Evolutionary conservation across 2,113 vertebrate genomes (phyloP).

Genomic region (Dipodomys ordii): DNA sequence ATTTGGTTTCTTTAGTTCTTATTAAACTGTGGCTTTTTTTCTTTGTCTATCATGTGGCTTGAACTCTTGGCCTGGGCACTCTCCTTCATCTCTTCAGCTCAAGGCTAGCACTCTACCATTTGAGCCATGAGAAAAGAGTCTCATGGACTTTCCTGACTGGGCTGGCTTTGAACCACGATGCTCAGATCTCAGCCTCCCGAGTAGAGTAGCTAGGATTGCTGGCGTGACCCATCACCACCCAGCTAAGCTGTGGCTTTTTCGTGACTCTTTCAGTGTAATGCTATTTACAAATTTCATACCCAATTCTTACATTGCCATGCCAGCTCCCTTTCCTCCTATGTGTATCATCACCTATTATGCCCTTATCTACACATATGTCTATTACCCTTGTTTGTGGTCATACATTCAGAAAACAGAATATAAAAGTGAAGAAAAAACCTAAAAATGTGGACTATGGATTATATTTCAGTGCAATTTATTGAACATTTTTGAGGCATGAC

Average conservation of each 20-base stretch:
- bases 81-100: too few relatives aligned
- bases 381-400: background rate
- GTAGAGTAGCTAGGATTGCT: too few relatives aligned
- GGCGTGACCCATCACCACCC: too few relatives aligned
- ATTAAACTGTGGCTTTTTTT: background rate
- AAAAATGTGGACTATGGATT: background rate
- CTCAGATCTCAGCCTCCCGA: too few relatives aligned
- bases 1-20: background rate
- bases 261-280: accelerated
- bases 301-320: background rate
- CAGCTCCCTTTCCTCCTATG: background rate
- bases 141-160: too few relatives aligned
- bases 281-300: background rate
- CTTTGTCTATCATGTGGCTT: too few relatives aligned
- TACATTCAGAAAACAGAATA: background rate
- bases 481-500: background rate
- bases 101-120: too few relatives aligned
- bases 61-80: too few relatives aligned
- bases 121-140: too few relatives aligned
- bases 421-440: background rate
- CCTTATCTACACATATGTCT: background rate
- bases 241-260: background rate
- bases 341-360: background rate
- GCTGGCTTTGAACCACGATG: too few relatives aligned
- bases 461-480: conserved; percentile 25